Percentiles rank a stretch among this genome's conserved stretches.
phyloP scores from a whole-genome alignment of 1,140 invertebrate species.

The Zaprionus ornatus region DNA sequence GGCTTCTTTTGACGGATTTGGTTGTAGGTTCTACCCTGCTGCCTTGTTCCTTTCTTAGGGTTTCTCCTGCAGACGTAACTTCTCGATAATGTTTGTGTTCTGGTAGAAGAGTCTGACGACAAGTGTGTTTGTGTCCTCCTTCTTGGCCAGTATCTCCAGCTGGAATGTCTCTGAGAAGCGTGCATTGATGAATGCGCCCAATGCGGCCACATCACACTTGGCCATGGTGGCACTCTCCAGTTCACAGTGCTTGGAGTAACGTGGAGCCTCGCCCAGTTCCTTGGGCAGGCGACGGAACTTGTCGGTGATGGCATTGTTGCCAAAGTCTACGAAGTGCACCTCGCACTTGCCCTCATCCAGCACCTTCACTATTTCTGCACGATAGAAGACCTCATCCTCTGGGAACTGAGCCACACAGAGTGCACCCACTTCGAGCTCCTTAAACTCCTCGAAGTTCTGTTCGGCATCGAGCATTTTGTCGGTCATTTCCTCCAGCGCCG shows the following conservation, averaged over 20 bases:
- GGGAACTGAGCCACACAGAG: slow-evolving; percentile 88
- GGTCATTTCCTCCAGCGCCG: slow-evolving; percentile 86
- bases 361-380: slow-evolving; percentile 84
- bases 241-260: slow-evolving; percentile 87
- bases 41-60: slow-evolving; percentile 16
- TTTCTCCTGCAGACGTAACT: slow-evolving; percentile 57
- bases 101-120: slow-evolving; percentile 77
- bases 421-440: slow-evolving; percentile 85
- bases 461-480: slow-evolving; percentile 85
- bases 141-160: slow-evolving; percentile 73
- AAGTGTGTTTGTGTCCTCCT: slow-evolving; percentile 41
- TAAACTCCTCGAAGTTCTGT: slow-evolving; percentile 84
- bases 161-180: slow-evolving; percentile 82
- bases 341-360: slow-evolving; percentile 82
- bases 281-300: slow-evolving; percentile 87
- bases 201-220: slow-evolving; percentile 56
- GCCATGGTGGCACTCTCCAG: slow-evolving; percentile 85
- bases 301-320: slow-evolving; percentile 87
- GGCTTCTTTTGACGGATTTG: slow-evolving; percentile 25
- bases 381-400: slow-evolving; percentile 88
- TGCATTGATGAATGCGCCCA: slow-evolving; percentile 84
- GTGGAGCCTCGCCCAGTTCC: slow-evolving; percentile 85
- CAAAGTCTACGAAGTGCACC: slow-evolving; percentile 90
- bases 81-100: slow-evolving; percentile 68
- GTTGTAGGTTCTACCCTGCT: too few species aligned